Conservation (phyloP, 2,113 vertebrate species). For the Toxotes chatareus region DNA sequence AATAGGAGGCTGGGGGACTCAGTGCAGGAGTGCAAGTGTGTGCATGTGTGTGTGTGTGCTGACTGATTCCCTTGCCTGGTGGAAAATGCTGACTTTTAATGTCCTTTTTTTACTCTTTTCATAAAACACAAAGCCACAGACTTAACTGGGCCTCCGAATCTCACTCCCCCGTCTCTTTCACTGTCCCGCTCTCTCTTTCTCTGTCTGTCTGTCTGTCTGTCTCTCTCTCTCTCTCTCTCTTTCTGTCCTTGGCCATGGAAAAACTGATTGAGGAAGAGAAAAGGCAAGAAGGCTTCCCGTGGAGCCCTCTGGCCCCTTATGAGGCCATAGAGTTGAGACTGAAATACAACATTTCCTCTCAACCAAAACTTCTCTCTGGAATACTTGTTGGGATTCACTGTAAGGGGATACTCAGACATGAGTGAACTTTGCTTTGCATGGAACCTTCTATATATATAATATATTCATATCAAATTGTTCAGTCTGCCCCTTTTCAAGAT, state of each 20-base stretch:
- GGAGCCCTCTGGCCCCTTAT: constrained; percentile 50
- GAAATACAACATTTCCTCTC: constrained; percentile 26
- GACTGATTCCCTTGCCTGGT: constrained; percentile 70
- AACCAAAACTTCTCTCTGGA: not conserved
- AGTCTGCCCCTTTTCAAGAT: not conserved
- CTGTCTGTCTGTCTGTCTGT: constrained; percentile 10
- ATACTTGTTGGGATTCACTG: not conserved
- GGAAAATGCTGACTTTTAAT: constrained; percentile 87
- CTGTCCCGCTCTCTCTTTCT: constrained; percentile 44
- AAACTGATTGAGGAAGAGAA: constrained; percentile 62
- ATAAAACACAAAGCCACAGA: constrained; percentile 86
- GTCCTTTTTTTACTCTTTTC: constrained; percentile 75
- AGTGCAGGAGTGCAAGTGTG: constrained; percentile 43
- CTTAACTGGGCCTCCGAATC: constrained; percentile 79
- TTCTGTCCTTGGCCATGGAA: constrained; percentile 66
- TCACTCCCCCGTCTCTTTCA: constrained; percentile 64
- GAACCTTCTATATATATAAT: not conserved
- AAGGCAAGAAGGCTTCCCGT: constrained; percentile 49
- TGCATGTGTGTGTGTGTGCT: constrained; percentile 31
- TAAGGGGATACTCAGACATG: not conserved
- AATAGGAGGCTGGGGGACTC: constrained; percentile 68
- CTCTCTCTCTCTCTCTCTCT: constrained; percentile 26
- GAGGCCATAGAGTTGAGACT: not conserved
- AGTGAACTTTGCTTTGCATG: not conserved
- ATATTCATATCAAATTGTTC: not conserved